Evolutionary conservation across 2,888 invertebrate species (phyloP), one percentile per base, ranked within the genome.

Genomic region (Neria commutata): DNA sequence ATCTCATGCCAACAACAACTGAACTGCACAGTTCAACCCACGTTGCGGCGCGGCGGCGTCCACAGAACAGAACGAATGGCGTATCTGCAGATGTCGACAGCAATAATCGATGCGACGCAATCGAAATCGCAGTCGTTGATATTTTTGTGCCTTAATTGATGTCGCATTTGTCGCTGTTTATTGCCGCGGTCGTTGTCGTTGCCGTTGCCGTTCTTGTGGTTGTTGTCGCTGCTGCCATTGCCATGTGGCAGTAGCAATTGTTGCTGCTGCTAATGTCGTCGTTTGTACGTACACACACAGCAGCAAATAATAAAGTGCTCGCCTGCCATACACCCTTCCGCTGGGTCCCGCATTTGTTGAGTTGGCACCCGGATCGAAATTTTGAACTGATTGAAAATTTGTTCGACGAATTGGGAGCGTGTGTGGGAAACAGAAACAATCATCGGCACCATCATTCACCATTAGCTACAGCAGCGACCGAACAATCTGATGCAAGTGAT

Each of bases 21-120:
- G 5, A n/a, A 49, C 10, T 56, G 54, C 59, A 54, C 56, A 54
- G 61, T 62, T 62, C 58, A 42, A 33, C 29, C 17, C 45, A 34
- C 56, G 56, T 58, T 24, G 47, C 19, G 37, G 40, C 17, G 14
- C n/a, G 29, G 17, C 33, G 17, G 54, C 19, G 47, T 34, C 55
- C 48, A 42, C 49, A 55, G 33, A 54, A 49, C 33, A 29, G 51
- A 21, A 16, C 47, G 52, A 42, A 56, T 48, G 50, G 42, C 42
- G 42, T 42, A 42, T 42, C 42, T 42, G 24, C 17, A 59, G 51
- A 42, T 40, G 46, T 42, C 42, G 42, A 19, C 42, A 14, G 21
- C 21, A n/a, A n/a, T n/a, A n/a, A n/a, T n/a, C n/a, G n/a, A n/a
- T n/a, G n/a, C n/a, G n/a, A n/a, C n/a, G n/a, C n/a, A 42, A 42